Evolutionary conservation across 1,140 invertebrate species (phyloP).

Genomic region (Limonius californicus): DNA sequence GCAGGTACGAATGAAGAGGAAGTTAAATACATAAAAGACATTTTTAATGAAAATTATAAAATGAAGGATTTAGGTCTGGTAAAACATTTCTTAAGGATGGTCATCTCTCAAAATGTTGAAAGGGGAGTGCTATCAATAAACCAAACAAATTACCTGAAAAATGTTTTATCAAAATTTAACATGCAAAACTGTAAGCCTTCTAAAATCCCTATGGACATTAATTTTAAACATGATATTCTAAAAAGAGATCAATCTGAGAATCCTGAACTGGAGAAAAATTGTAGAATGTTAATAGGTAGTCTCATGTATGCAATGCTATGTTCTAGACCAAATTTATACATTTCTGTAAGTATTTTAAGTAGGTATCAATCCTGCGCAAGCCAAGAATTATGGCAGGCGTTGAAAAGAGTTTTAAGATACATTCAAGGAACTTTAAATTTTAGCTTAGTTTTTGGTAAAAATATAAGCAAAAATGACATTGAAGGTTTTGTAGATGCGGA

Average conservation of each 20-base stretch:
- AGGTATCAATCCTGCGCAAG: conserved; percentile 8
- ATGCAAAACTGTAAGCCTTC: conserved; percentile 1
- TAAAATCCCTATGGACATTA: background rate
- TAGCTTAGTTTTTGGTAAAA: too few species aligned
- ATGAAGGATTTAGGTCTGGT: too few species aligned
- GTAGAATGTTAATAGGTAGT: conserved; percentile 17
- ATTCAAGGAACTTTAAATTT: background rate
- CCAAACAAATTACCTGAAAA: background rate
- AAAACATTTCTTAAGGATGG: too few species aligned
- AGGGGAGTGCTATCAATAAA: too few species aligned
- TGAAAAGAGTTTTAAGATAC: conserved; percentile 11
- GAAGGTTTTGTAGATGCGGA: conserved; percentile 46
- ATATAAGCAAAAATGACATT: too few species aligned
- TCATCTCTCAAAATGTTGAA: too few species aligned
- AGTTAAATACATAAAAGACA: too few species aligned
- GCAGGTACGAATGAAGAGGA: too few species aligned
- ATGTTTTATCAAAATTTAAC: conserved; percentile 5
- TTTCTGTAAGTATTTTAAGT: conserved; percentile 11
- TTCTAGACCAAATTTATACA: conserved; percentile 19
- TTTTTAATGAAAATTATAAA: too few species aligned
- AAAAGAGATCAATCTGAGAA: conserved; percentile 9
- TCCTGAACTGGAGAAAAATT: conserved; percentile 17
- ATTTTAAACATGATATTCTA: background rate
- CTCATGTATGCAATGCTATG: conserved; percentile 31
- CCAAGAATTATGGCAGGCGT: background rate